Conservation (phyloP, 2,797 vertebrate species). For the Pseudomugil tenellus region DNA sequence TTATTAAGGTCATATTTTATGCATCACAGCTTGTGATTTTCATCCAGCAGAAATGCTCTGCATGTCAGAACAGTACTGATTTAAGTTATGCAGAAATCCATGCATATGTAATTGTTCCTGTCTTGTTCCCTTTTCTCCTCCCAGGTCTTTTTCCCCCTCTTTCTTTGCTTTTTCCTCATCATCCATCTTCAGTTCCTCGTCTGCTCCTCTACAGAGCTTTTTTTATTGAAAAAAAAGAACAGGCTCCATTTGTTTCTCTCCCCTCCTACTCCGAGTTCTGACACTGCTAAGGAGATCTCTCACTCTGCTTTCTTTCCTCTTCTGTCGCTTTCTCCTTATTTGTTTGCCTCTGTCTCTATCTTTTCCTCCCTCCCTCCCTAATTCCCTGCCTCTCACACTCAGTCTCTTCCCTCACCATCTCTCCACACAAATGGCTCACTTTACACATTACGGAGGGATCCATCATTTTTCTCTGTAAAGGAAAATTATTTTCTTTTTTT, state of each 20-base stretch:
- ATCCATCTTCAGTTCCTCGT: constrained; percentile 46
- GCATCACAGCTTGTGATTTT: constrained; percentile 18
- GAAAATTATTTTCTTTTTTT: constrained; percentile 37
- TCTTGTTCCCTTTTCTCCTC: constrained; percentile 27
- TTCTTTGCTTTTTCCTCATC: constrained; percentile 15
- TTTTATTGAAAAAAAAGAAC: constrained; percentile 67
- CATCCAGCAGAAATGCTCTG: constrained; percentile 25
- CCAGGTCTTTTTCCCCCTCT: neutral
- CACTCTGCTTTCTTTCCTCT: constrained; percentile 47
- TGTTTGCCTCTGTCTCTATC: constrained; percentile 58
- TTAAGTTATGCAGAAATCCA: constrained; percentile 42
- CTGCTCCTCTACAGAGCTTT: constrained; percentile 36
- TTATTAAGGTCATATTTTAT: constrained; percentile 46
- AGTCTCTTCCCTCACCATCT: constrained; percentile 67
- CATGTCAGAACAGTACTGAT: constrained; percentile 13
- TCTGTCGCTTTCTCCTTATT: constrained; percentile 56
- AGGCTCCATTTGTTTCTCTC: constrained; percentile 63
- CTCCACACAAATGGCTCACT: constrained; percentile 76
- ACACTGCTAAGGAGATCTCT: constrained; percentile 64
- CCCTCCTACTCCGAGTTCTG: constrained; percentile 68
- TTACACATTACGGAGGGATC: constrained; percentile 75
- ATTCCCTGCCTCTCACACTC: constrained; percentile 33
- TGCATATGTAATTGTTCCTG: constrained; percentile 10
- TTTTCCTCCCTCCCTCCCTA: constrained; percentile 42
- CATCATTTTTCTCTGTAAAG: constrained; percentile 66